Conservation (phyloP, 2,888 invertebrate genomes). For the Morpho helenor region DNA sequence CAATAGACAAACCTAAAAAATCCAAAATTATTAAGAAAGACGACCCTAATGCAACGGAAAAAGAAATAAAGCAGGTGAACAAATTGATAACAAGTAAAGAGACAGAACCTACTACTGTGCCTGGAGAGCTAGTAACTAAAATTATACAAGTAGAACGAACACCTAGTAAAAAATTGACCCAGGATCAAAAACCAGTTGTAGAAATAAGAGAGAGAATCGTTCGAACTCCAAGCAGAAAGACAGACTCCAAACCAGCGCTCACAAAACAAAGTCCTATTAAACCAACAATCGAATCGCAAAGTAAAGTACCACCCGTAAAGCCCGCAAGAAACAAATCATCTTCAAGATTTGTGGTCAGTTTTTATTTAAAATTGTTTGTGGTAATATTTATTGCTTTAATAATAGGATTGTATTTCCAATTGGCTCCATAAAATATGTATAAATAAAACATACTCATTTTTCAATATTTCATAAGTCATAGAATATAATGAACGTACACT, state of each 20-base stretch:
- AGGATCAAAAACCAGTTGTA: constrained; percentile 60
- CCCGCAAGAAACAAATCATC: constrained; percentile 74
- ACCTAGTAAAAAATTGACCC: constrained; percentile 58
- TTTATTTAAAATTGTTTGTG: constrained; percentile 59
- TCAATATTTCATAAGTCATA: background rate
- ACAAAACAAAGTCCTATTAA: constrained; percentile 41
- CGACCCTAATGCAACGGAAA: constrained; percentile 42
- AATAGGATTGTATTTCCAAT: constrained; percentile 61
- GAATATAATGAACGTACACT: constrained; percentile 46
- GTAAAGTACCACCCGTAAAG: constrained; percentile 64
- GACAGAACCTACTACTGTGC: constrained; percentile 37
- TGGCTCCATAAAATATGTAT: constrained; percentile 23
- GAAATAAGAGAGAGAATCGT: constrained; percentile 67
- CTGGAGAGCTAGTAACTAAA: constrained; percentile 66
- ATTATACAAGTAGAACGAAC: constrained; percentile 69
- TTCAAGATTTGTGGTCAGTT: constrained; percentile 74
- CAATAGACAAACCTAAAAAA: constrained; percentile 38
- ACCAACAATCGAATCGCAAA: constrained; percentile 48
- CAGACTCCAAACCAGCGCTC: constrained; percentile 51
- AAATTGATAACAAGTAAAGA: constrained; percentile 41
- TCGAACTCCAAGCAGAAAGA: constrained; percentile 66
- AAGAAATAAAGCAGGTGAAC: constrained; percentile 41
- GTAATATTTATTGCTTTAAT: constrained; percentile 62
- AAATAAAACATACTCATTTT: background rate
- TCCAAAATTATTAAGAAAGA: constrained; percentile 51